Base-by-base conservation (phyloP, 2,797 vertebrate genomes). In the Neopelma chrysocephalum region DNA sequence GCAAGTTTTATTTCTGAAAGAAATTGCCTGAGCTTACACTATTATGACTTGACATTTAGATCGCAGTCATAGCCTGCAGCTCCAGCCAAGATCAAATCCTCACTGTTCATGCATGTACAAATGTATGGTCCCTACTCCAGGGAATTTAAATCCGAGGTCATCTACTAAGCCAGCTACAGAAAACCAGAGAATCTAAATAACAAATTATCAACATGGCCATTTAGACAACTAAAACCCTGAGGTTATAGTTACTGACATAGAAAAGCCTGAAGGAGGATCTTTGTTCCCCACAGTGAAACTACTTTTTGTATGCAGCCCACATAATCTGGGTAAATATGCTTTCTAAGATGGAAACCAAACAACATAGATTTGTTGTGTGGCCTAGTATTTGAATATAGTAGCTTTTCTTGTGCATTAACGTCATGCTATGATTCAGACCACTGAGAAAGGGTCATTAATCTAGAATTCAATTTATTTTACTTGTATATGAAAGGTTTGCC, bases 1-100 rank as follows among this genome's bases (percentile, higher is more conserved):
- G 91, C 48, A 79, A 94, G 94, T 94, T 96, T 94, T 94, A 96
- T 89, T 95, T 96, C 95, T 54, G 48, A 91, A 66, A 93, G 75
- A 90, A 94, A 96, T 90, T 93, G 95, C 80, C 82, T 82, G 66
- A 91, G 89, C 87, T 94, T 89, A 90, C 58, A 84, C 93, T 86
- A 95, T 95, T 96, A 96, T 89, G 94, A 90, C 56, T 87, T 97
- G 95, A 94, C 94, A 97, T 96, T 97, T 97, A 94, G 91, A 94
- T 90, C 32, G 1, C 93, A 95, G 94, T 56, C 91, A 68, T n/a
- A 95, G 90, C 96, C 91, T 80, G 47, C 82, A 96, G 95, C 82
- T 93, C 73, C 85, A 93, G 91, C 88, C 94, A 93, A 94, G 82
- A 95, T 91, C 94, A 94, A 96, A 95, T 40, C 82, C 77, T 73